Conservation (phyloP, 2,888 invertebrate genomes). For the Smittia aterrima region DNA sequence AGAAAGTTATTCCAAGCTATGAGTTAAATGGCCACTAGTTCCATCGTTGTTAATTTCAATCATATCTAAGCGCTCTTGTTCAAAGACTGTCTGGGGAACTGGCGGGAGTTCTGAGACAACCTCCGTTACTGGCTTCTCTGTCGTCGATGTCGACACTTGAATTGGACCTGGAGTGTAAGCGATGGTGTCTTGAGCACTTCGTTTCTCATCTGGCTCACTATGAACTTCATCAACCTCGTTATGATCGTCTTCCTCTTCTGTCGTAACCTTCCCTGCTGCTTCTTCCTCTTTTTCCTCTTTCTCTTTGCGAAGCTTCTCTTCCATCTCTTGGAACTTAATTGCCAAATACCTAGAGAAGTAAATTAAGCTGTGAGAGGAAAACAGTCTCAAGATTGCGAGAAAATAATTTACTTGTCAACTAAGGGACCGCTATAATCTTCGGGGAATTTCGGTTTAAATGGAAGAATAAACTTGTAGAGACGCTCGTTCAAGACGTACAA, state of each 20-base stretch:
- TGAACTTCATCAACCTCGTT: conserved; percentile 45
- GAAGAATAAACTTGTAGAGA: conserved; percentile 82
- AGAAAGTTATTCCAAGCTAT: background rate
- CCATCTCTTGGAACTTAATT: conserved; percentile 82
- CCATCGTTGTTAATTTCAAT: background rate
- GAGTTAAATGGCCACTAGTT: conserved; percentile 9
- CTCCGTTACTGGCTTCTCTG: conserved; percentile 52
- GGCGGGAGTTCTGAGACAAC: conserved; percentile 52
- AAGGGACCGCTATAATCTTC: conserved; percentile 86
- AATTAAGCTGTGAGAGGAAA: conserved; percentile 25
- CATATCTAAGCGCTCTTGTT: conserved; percentile 50
- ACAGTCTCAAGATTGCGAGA: conserved; percentile 25
- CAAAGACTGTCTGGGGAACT: conserved; percentile 56
- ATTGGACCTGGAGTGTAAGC: conserved; percentile 42
- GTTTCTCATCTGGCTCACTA: background rate
- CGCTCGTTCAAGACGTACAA: conserved; percentile 85
- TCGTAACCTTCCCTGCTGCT: conserved; percentile 48
- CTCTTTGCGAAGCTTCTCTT: conserved; percentile 71
- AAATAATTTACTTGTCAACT: conserved; percentile 70
- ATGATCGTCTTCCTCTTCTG: conserved; percentile 44
- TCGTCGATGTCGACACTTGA: conserved; percentile 43
- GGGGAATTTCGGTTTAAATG: conserved; percentile 82
- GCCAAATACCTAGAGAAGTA: conserved; percentile 65
- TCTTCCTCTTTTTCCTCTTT: conserved; percentile 53
- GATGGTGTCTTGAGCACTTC: background rate